These are phyloP conservation scores for Buphagus erythrorhynchus DNA, from an alignment of 2,797 vertebrate species.

Conservation along the genomic window DNA sequence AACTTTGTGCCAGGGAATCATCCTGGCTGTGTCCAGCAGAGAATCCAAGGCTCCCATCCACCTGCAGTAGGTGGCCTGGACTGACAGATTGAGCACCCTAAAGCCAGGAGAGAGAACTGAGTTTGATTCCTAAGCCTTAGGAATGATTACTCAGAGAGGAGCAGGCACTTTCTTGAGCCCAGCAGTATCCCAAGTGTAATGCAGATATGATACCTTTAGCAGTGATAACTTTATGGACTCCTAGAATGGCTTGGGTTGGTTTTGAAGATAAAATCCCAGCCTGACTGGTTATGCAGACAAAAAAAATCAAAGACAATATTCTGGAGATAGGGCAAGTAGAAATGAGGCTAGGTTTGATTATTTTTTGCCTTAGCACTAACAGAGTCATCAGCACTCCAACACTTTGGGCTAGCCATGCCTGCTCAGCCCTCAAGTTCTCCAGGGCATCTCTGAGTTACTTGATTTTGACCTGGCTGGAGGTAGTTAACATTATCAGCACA, in stretches of 20 bases:
- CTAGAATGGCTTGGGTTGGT: background rate
- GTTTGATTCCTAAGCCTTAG: background rate
- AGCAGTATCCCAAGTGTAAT: background rate
- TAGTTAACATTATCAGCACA: background rate
- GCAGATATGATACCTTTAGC: background rate
- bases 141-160: background rate
- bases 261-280: background rate
- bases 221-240: background rate
- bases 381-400: background rate
- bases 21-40: background rate
- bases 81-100: background rate
- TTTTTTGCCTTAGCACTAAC: background rate
- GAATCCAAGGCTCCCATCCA: background rate
- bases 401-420: background rate
- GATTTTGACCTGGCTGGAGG: conserved; percentile 19
- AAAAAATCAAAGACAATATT: background rate
- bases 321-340: background rate
- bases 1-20: background rate
- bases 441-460: background rate
- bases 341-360: background rate
- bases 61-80: background rate
- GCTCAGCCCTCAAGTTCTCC: background rate
- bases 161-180: background rate
- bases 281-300: background rate
- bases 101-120: background rate